A percentile compares a stretch with the other conserved stretches of the same genome.
phyloP scores from a whole-genome alignment of 2,888 invertebrate genomes.

The Tenodera sinensis region DNA sequence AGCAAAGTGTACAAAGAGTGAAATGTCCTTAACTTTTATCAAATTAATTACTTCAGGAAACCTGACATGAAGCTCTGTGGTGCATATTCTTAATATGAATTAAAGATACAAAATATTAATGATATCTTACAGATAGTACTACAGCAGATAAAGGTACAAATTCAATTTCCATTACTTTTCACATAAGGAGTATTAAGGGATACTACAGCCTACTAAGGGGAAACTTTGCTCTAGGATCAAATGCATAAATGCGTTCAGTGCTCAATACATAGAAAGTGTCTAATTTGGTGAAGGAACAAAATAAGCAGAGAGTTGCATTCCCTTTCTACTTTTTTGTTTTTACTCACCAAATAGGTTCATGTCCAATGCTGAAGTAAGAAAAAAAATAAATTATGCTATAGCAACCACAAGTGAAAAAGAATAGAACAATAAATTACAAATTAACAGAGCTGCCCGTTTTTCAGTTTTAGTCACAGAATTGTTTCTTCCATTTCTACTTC shows the following conservation, averaged over 20 bases:
- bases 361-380: constrained; percentile 45
- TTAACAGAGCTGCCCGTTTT: neutral
- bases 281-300: neutral
- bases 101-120: neutral
- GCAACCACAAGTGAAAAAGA: constrained; percentile 24
- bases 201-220: neutral
- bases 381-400: constrained; percentile 39
- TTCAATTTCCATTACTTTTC: neutral
- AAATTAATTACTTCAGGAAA: too few relatives aligned
- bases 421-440: neutral
- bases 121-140: neutral
- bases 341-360: constrained; percentile 47
- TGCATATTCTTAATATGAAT: too few relatives aligned
- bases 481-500: neutral
- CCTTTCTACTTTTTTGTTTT: constrained; percentile 14
- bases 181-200: neutral
- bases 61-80: too few relatives aligned
- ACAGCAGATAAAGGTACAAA: neutral
- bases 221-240: neutral
- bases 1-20: too few relatives aligned
- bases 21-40: too few relatives aligned
- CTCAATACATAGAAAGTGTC: neutral
- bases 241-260: neutral
- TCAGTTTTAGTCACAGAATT: neutral
- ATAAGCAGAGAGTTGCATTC: neutral